These are phyloP conservation scores for Adineta ricciae DNA, from an alignment of 2,888 invertebrate species.

Conservation along the genomic window DNA sequence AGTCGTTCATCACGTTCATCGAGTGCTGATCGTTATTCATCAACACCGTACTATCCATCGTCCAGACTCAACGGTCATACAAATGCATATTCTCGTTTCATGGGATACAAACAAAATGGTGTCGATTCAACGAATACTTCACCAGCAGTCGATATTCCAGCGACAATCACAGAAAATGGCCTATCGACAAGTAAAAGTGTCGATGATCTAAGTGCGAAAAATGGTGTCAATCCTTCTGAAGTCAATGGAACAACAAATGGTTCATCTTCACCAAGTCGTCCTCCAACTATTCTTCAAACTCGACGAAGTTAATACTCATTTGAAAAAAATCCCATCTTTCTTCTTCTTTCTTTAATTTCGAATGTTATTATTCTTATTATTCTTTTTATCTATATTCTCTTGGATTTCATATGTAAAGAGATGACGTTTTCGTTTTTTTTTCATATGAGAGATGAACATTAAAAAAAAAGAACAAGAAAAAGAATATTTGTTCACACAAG, in stretches of 20 bases:
- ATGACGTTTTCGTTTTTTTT: background rate
- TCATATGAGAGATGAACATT: background rate
- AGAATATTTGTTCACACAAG: background rate
- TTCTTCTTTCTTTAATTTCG: background rate
- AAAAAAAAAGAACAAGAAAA: background rate
- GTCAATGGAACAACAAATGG: background rate
- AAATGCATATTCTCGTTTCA: constrained; percentile 1
- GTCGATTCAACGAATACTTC: background rate
- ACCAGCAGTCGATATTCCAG: background rate
- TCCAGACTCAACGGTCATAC: background rate
- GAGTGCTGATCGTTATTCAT: background rate
- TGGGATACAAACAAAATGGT: background rate
- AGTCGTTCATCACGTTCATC: background rate
- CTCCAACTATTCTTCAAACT: background rate
- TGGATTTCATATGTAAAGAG: background rate
- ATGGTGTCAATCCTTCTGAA: background rate
- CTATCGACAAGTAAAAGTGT: constrained; percentile 12
- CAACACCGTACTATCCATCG: background rate
- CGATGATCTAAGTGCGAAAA: background rate
- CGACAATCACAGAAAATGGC: background rate
- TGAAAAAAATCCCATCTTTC: background rate
- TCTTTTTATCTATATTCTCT: background rate
- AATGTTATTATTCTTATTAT: background rate
- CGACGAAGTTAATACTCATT: background rate
- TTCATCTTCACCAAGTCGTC: background rate